Evolutionary conservation across 2,797 vertebrate species (phyloP), one percentile per base, ranked within the genome.

Genomic region (Emydoidea blandingii): DNA sequence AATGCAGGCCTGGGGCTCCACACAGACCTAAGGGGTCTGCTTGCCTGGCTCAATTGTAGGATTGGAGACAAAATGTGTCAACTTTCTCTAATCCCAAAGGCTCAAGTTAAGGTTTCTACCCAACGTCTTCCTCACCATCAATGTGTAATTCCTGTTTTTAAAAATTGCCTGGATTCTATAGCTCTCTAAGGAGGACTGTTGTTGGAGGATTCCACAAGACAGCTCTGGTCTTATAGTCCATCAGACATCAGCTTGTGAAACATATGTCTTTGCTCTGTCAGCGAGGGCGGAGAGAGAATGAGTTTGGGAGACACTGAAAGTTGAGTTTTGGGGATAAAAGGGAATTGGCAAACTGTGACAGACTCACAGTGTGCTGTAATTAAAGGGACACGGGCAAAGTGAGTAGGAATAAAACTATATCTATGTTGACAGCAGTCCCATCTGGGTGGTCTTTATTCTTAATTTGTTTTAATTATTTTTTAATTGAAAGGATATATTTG

Each of bases 331-430:
- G 87, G 81, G 59, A 94, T 94, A 90, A 49, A 86, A 12, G 15
- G 0, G 31, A 59, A 92, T 44, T 72, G 86, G 81, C 53, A 90
- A 91, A 74, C 88, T 65, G 90, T 85, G 92, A 85, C 81, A 92
- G 78, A 2, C 12, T 76, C 90, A 86, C 79, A 49, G 27, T 1
- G 56, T 92, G 88, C 81, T 84, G 68, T 82, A 91, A 95, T 91
- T 95, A 90, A 93, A 97, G 80, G 68, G 78, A 89, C 92, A 72
- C 86, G 83, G 52, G 88, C 80, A 91, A 74, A 94, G 90, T 81
- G 85, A 79, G 52, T 79, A 95, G 81, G 50, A 87, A 53, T 89
- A 41, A 90, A 92, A 94, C 90, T 3, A 5, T 80, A 80, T 85
- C 34, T 90, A 83, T 68, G 12, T 90, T 25, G 37, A 59, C 83